Percentiles rank a stretch among this genome's conserved stretches.
These are phyloP conservation scores for Lacerta viridis DNA, from an alignment of 2,797 vertebrate genomes.

Conservation along the genomic window DNA sequence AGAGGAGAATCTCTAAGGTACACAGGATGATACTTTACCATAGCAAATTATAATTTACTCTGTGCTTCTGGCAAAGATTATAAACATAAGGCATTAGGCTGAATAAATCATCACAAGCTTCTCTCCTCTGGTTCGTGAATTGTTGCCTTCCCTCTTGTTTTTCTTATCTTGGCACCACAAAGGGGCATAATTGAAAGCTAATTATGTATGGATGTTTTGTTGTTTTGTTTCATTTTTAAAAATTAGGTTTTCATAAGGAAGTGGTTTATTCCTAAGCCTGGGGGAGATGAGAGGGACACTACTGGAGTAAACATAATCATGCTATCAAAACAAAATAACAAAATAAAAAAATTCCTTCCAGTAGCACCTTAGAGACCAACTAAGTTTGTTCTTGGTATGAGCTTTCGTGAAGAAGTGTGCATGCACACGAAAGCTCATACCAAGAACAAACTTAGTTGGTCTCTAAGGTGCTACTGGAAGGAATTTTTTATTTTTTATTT, in stretches of 20 bases:
- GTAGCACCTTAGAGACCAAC: too few species aligned
- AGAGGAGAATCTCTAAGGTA: background rate
- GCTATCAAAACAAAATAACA: background rate
- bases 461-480: too few species aligned
- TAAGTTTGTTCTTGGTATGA: too few species aligned
- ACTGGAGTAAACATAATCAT: background rate
- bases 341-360: too few species aligned
- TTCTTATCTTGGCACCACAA: conserved; percentile 65
- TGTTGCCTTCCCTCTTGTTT: background rate
- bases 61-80: background rate
- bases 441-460: too few species aligned
- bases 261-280: conserved; percentile 30
- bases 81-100: background rate
- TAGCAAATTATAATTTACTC: background rate
- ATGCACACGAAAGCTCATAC: too few species aligned
- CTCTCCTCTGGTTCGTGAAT: background rate
- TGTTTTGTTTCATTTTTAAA: conserved; percentile 47
- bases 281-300: background rate
- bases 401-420: too few species aligned
- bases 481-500: too few species aligned
- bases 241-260: conserved; percentile 66
- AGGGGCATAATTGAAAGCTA: conserved; percentile 73
- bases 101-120: background rate
- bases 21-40: background rate
- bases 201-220: conserved; percentile 66